Conservation (phyloP, 35 echinoderm and acorn worm genomes). For the Acanthaster planci region DNA sequence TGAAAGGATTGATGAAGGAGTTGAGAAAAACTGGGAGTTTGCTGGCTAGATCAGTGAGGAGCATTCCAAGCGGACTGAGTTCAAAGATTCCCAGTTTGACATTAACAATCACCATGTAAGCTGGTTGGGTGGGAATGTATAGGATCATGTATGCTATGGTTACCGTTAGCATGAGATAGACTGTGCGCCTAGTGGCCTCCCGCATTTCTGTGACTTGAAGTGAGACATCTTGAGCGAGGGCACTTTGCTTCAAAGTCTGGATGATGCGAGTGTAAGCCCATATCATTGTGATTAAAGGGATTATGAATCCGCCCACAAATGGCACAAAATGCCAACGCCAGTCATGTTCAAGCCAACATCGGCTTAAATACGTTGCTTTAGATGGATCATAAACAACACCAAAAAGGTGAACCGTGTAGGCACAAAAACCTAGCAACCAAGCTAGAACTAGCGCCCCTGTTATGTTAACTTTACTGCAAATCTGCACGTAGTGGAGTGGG, state of each 20-base stretch:
- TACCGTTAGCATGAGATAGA: background rate
- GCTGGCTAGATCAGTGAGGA: background rate
- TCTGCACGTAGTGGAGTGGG: background rate
- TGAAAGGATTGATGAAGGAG: background rate
- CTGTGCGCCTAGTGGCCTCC: background rate
- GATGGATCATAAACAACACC: background rate
- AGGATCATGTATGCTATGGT: background rate
- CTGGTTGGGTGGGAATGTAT: slow-evolving; percentile 7
- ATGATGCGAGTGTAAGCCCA: slow-evolving; percentile 11
- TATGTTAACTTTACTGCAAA: background rate
- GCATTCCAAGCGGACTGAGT: background rate
- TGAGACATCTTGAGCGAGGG: background rate
- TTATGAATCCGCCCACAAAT: background rate
- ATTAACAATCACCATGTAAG: background rate
- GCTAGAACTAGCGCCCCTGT: background rate
- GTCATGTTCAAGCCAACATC: background rate
- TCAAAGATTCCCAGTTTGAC: background rate
- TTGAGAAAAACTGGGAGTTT: slow-evolving; percentile 6
- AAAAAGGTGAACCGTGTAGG: background rate
- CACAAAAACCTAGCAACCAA: background rate
- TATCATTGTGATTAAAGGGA: background rate
- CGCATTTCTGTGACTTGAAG: background rate
- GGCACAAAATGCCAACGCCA: slow-evolving; percentile 16
- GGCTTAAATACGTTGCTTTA: no score
- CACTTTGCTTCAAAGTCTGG: background rate